Conservation (phyloP, 2,113 vertebrate species). For the Ceyx margarethae region DNA sequence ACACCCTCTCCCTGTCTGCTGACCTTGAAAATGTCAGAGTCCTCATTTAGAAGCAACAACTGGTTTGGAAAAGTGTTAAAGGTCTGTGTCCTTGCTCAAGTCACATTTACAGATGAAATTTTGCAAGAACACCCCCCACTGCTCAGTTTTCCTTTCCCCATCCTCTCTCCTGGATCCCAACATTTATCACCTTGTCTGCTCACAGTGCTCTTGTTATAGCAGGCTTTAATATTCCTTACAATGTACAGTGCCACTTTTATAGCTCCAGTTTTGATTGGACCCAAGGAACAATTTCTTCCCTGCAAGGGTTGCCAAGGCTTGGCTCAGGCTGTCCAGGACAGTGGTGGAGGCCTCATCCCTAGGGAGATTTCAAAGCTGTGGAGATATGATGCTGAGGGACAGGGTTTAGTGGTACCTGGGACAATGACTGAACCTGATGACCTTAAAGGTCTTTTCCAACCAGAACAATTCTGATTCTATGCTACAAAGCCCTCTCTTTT, state of each 20-base stretch:
- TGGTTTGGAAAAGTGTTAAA: not conserved
- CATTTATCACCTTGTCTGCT: not conserved
- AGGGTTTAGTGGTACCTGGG: not conserved
- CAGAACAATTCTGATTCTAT: not conserved
- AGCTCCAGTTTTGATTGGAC: not conserved
- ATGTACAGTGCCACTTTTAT: not conserved
- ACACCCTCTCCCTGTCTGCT: not conserved
- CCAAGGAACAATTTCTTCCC: not conserved
- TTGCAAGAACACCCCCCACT: not conserved
- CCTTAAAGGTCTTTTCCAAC: not conserved
- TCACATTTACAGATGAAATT: not conserved
- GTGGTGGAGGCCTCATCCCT: not conserved
- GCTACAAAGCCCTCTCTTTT: not conserved
- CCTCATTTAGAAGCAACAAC: slow-evolving; percentile 23
- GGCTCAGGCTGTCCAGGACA: not conserved
- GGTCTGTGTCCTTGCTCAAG: not conserved
- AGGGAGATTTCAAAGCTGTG: not conserved
- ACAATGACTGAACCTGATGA: not conserved
- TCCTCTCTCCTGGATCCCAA: not conserved
- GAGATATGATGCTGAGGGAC: not conserved
- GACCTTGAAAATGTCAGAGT: slow-evolving; percentile 59
- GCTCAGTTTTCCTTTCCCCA: not conserved
- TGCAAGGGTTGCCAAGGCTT: not conserved
- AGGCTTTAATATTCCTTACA: not conserved
- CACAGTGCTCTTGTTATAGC: not conserved